A percentile compares a stretch with the other conserved stretches of the same genome.
Conservation (phyloP, 2,888 invertebrate genomes). For the Drosophila histrio region DNA sequence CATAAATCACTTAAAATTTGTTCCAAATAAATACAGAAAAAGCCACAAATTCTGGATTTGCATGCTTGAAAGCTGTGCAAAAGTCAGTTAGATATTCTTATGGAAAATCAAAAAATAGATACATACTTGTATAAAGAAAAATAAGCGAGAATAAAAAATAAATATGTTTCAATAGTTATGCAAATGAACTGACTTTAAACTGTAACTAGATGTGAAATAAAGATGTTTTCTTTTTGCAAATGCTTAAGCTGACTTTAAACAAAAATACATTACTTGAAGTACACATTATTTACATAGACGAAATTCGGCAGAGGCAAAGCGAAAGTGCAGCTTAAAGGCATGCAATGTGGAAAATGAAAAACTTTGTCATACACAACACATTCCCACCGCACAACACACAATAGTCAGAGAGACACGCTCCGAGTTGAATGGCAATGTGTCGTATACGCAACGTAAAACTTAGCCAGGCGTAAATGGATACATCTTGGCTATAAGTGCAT, state of each 20-base stretch:
- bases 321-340: conserved; percentile 73
- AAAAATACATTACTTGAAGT: background rate
- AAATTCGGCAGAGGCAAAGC: conserved; percentile 38
- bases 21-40: conserved; percentile 72
- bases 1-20: conserved; percentile 80
- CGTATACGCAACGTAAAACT: conserved; percentile 79
- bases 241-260: conserved; percentile 19
- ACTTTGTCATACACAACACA: conserved; percentile 44
- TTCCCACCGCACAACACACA: background rate
- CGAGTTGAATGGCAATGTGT: conserved; percentile 68
- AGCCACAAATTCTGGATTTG: conserved; percentile 68
- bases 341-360: conserved; percentile 63
- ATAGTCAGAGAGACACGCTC: conserved; percentile 47
- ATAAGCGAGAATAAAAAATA: conserved; percentile 2
- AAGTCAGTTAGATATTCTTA: conserved; percentile 51
- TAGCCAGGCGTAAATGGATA: conserved; percentile 79
- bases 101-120: conserved; percentile 1
- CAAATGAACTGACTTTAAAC: conserved; percentile 48
- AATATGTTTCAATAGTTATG: conserved; percentile 50
- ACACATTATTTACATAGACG: background rate
- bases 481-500: conserved; percentile 75
- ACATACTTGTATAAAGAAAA: background rate
- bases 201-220: background rate
- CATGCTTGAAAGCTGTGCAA: conserved; percentile 48
- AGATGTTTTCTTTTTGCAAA: background rate